These are phyloP conservation scores for Diarsia mendica DNA, from an alignment of 2,888 invertebrate species.

Conservation along the genomic window DNA sequence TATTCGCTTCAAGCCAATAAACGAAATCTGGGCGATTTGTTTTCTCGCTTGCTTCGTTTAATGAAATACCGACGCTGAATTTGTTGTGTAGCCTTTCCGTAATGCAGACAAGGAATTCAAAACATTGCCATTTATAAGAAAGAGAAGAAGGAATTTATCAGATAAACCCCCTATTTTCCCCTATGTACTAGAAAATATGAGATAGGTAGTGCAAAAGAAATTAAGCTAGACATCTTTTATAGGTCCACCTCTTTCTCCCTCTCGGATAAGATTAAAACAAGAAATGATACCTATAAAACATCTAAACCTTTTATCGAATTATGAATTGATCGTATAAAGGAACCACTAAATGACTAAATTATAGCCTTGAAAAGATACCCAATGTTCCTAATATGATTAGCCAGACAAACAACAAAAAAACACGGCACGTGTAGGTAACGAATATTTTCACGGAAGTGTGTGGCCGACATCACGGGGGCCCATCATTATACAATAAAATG, in stretches of 20 bases:
- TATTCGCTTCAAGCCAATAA: neutral
- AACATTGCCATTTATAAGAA: neutral
- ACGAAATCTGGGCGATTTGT: neutral
- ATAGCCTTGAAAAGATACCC: neutral
- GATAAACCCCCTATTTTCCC: neutral
- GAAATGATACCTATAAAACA: neutral
- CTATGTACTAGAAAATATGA: neutral
- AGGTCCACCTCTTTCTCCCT: too few relatives aligned
- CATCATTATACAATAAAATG: neutral
- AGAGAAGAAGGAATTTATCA: neutral
- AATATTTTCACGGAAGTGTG: neutral
- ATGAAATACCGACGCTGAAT: slow-evolving; percentile 12
- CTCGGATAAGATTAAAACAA: too few relatives aligned
- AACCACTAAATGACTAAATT: neutral
- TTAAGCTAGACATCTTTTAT: too few relatives aligned
- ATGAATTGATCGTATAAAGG: too few relatives aligned
- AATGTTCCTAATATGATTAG: neutral
- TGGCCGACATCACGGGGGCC: neutral
- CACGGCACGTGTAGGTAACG: neutral
- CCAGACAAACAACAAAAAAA: neutral
- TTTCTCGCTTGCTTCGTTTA: neutral
- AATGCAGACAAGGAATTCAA: neutral
- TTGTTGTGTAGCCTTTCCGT: neutral
- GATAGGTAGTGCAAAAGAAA: too few relatives aligned
- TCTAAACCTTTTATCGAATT: neutral